These are phyloP conservation scores for Meloidogyne floridensis DNA, from an alignment of 1,140 invertebrate genomes.

Conservation along the genomic window DNA sequence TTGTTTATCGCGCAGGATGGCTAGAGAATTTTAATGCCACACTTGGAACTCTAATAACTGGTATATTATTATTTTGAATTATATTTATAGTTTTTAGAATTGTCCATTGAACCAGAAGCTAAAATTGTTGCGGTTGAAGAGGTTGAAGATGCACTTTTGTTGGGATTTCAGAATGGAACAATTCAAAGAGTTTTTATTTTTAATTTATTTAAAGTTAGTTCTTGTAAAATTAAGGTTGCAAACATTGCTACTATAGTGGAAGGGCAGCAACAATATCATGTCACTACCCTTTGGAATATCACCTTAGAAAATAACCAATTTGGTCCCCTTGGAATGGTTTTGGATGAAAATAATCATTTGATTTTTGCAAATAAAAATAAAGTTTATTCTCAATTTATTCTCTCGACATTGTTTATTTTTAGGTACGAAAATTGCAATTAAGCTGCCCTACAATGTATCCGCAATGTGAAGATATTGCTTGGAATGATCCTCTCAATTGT, in stretches of 20 bases:
- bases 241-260: no score
- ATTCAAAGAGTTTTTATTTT: constrained; percentile 10
- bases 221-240: not conserved
- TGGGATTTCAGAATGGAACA: constrained; percentile 12
- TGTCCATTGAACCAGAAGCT: not conserved
- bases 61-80: not conserved
- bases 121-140: not conserved
- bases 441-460: constrained; percentile 15
- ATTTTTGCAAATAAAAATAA: not conserved
- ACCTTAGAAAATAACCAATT: not conserved
- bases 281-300: not conserved
- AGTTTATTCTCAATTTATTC: not conserved
- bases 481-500: constrained; percentile 20
- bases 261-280: not conserved
- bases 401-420: not conserved
- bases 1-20: constrained; percentile 16
- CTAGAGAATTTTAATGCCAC: constrained; percentile 24
- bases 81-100: constrained; percentile 7
- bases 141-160: constrained; percentile 14
- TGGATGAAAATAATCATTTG: not conserved
- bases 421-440: not conserved
- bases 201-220: not conserved
- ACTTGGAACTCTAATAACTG: constrained; percentile 13
- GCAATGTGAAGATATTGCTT: constrained; percentile 20
- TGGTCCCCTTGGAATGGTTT: constrained; percentile 5